A percentile compares a stretch with the other conserved stretches of the same genome.
Evolutionary conservation across 2,113 vertebrate genomes (phyloP).

Genomic region (Rissa tridactyla): DNA sequence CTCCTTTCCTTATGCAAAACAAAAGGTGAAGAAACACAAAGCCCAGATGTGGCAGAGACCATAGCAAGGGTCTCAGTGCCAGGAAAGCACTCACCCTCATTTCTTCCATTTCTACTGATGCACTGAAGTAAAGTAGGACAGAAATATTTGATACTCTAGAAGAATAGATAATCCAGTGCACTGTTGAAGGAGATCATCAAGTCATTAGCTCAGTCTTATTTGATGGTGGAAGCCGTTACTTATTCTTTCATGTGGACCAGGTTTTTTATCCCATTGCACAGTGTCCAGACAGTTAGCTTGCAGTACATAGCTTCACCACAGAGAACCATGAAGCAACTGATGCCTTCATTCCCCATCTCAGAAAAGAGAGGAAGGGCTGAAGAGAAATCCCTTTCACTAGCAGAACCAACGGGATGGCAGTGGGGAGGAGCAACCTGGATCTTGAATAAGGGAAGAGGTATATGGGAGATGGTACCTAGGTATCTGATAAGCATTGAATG

Average conservation of each 20-base stretch:
- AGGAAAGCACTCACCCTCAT: not conserved
- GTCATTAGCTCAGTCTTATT: not conserved
- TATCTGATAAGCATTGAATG: rapidly evolving
- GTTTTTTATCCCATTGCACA: not conserved
- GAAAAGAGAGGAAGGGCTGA: not conserved
- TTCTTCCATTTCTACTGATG: not conserved
- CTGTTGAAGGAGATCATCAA: not conserved
- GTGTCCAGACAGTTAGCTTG: not conserved
- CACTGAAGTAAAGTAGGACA: not conserved
- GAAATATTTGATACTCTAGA: not conserved
- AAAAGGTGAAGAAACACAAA: not conserved
- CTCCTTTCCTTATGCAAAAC: not conserved
- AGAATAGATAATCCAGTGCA: not conserved
- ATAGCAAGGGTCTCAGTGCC: not conserved
- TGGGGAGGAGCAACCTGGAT: not conserved
- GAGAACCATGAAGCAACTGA: not conserved
- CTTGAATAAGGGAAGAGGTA: not conserved
- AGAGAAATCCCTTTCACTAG: not conserved
- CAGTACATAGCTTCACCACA: not conserved
- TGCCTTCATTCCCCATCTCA: not conserved
- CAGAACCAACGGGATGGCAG: not conserved
- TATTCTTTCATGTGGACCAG: not conserved
- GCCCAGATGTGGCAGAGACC: not conserved
- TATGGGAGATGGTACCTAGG: not conserved
- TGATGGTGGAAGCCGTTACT: not conserved